phyloP scores from a whole-genome alignment of 2,888 invertebrate species.

The Ferdinandea cuprea region DNA sequence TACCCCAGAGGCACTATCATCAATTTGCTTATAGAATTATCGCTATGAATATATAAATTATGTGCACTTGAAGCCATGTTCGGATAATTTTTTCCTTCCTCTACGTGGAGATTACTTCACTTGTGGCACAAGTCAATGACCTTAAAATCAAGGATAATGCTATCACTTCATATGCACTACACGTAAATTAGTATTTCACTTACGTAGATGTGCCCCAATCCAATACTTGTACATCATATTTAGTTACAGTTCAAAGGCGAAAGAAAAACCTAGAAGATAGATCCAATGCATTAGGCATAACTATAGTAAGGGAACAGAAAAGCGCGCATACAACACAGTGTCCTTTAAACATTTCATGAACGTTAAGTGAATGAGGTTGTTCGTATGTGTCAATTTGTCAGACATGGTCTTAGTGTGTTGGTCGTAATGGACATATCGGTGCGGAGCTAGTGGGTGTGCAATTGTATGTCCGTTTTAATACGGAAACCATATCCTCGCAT shows the following conservation, averaged over 20 bases:
- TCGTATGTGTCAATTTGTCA: slow-evolving; percentile 46
- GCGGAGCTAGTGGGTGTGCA: background rate
- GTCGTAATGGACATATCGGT: background rate
- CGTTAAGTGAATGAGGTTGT: background rate
- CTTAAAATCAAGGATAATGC: slow-evolving; percentile 21
- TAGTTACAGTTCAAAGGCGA: background rate
- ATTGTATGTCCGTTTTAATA: background rate
- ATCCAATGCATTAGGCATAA: background rate
- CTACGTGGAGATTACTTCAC: background rate
- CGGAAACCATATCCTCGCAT: background rate
- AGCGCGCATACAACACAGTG: background rate
- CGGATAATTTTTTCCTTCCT: background rate
- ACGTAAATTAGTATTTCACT: background rate
- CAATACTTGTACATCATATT: background rate
- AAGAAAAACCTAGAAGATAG: background rate
- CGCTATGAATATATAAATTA: background rate
- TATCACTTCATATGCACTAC: background rate
- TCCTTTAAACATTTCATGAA: slow-evolving; percentile 7
- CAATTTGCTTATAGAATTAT: slow-evolving; percentile 18
- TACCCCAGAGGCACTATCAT: slow-evolving; percentile 1
- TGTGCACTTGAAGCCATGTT: slow-evolving; percentile 7
- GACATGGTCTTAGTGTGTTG: slow-evolving; percentile 30
- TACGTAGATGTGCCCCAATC: background rate
- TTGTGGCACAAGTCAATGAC: slow-evolving; percentile 32
- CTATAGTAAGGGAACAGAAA: background rate